Evolutionary conservation across 2,113 vertebrate genomes (phyloP), one percentile per base, ranked within the genome.

Genomic region (Calidris pygmaea): DNA sequence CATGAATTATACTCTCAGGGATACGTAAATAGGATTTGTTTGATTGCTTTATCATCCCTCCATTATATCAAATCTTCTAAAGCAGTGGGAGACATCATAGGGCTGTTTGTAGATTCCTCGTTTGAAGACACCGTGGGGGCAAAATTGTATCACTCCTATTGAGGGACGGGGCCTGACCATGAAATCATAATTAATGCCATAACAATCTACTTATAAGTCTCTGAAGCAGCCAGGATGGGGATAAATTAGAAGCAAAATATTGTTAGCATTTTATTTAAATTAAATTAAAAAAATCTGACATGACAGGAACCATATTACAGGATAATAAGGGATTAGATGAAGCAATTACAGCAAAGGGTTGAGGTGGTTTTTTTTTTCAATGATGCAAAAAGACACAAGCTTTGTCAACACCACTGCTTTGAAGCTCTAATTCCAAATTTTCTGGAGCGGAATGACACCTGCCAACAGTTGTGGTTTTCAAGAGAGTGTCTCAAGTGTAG

Each of bases 171-270:
- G 92, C 70, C 91, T 94, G 95, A 87, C 97, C 96, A 95, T 91
- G 96, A 98, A 98, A 98, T 98, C 96, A 34, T 97, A 98, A 98
- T 98, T 98, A 98, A 98, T 93, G 94, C 96, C 95, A 65, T 94
- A 98, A 97, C 90, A 98, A 99, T 98, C 98, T 97, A 97, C 97
- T 98, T 96, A 95, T 73, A 90, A 97, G 92, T 94, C 95, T 97
- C 85, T 78, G 88, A 88, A 87, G 80, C 65, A 71, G 85, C 56
- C 83, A 82, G 90, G 79, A 77, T 35, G 81, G 92, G 85, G 87
- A 68, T 17, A 94, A 96, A 90, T 92, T 60, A 95, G 82, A 95
- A 78, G 63, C 52, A 83, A 98, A 97, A 95, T 39, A 67, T 21
- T 81, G 82, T 79, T 90, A 97, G 90, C 39, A 45, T 97, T 97